Evolutionary conservation across 2,888 invertebrate genomes (phyloP), one percentile per base, ranked within the genome.

Genomic region (Sesia bembeciformis): DNA sequence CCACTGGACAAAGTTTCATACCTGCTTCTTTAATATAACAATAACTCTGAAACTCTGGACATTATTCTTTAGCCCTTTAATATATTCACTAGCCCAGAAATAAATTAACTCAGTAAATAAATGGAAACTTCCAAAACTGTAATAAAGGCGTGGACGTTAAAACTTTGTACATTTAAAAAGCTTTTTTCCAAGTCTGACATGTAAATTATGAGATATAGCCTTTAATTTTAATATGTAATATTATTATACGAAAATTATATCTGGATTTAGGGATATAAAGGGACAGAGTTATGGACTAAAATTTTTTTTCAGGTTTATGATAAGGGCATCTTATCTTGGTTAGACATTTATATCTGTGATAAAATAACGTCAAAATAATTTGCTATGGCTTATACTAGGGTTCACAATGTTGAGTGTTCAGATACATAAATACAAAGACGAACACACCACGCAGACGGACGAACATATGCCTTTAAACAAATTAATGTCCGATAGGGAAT

Each of bases 71-170:
- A 70, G 66, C 59, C 67, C 66, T 62, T 61, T 64, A 52, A 73
- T 76, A 72, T 68, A 76, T 73, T 70, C 69, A 71, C 67, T 74
- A 69, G 46, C 63, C 65, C 66, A 23, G 65, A 69, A 77, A 78
- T 76, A 77, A 76, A 78, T 76, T 75, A 76, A 76, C 71, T 67
- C 59, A 55, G 71, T 72, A 76, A 78, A 77, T 78, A 77, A 76
- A 67, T 70, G 67, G 63, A 64, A 64, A 69, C 70, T 74, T 69
- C 58, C 56, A 57, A 61, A 74, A 75, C 73, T 68, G 65, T 74
- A 68, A 73, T 76, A 74, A 72, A 69, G 64, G 64, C 67, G 61
- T 54, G 62, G 62, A 67, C 64, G 66, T 65, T 62, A 57, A 54
- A 72, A 60, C 72, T 74, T 60, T 43, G 60, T 55, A 62, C 62